phyloP scores from a whole-genome alignment of 2,113 vertebrate genomes.

The Scophthalmus maximus region DNA sequence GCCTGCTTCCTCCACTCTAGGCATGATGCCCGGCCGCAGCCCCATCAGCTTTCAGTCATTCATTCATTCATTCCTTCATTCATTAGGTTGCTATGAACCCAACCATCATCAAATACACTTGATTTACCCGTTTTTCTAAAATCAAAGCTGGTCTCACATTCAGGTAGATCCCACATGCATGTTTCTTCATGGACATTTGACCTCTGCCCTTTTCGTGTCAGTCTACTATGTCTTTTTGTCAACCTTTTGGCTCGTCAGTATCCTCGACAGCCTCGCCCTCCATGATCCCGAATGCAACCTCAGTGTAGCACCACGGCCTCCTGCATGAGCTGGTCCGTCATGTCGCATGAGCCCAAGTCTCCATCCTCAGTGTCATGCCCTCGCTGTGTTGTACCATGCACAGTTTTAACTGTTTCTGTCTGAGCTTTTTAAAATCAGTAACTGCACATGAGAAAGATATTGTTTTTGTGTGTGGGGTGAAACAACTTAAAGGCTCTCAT shows the following conservation, averaged over 20 bases:
- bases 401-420: conserved; percentile 31
- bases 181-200: neutral
- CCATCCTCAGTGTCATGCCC: conserved; percentile 21
- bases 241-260: conserved; percentile 9
- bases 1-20: conserved; percentile 69
- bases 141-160: conserved; percentile 4
- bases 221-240: neutral
- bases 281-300: conserved; percentile 40
- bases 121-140: conserved; percentile 30
- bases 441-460: conserved; percentile 33
- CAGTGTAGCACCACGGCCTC: conserved; percentile 23
- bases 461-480: conserved; percentile 15
- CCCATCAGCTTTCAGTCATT: conserved; percentile 44
- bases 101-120: conserved; percentile 28
- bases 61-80: conserved; percentile 27
- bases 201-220: neutral
- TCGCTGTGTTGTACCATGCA: conserved; percentile 31
- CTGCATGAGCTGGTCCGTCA: conserved; percentile 63
- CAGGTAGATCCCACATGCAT: conserved; percentile 36
- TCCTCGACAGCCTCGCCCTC: conserved; percentile 20
- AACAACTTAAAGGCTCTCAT: conserved; percentile 47
- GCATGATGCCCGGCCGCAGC: conserved; percentile 64
- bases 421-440: conserved; percentile 30
- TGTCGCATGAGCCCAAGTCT: neutral
- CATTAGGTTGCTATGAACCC: conserved; percentile 41